Evolutionary conservation across 2,888 invertebrate genomes (phyloP).

Genomic region (Tillus elongatus): DNA sequence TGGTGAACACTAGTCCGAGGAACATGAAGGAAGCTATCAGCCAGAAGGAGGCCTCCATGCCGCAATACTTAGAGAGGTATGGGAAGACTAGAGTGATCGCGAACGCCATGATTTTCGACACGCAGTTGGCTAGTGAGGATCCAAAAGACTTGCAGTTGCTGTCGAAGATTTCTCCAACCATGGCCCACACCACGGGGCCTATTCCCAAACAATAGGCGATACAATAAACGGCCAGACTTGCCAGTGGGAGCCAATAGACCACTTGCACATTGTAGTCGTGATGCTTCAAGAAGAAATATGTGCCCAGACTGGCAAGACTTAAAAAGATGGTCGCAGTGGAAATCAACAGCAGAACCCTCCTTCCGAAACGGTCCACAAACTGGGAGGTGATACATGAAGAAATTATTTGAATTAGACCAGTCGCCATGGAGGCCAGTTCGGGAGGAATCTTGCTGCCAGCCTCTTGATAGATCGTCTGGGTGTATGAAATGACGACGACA

Average conservation of each 20-base stretch:
- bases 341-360: conserved; percentile 57
- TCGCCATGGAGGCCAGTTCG: conserved; percentile 50
- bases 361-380: conserved; percentile 67
- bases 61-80: neutral
- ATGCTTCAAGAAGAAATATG: conserved; percentile 47
- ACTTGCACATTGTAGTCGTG: too few relatives aligned
- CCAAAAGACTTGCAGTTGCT: neutral
- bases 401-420: conserved; percentile 61
- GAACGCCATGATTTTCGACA: neutral
- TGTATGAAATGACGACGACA: conserved; percentile 19
- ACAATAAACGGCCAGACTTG: conserved; percentile 53
- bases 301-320: conserved; percentile 47
- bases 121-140: neutral
- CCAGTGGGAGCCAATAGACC: conserved; percentile 70
- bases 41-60: conserved; percentile 3
- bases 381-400: conserved; percentile 62
- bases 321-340: conserved; percentile 58
- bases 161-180: neutral
- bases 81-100: neutral
- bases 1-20: too few relatives aligned
- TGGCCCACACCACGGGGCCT: neutral
- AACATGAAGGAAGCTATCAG: too few relatives aligned
- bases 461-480: conserved; percentile 18
- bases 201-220: neutral
- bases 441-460: conserved; percentile 10